Evolutionary conservation across 30 jellyfish, hydroid and myxozoan species (phyloP), one percentile per base, ranked within the genome.

Genomic region (Morbakka virulenta): DNA sequence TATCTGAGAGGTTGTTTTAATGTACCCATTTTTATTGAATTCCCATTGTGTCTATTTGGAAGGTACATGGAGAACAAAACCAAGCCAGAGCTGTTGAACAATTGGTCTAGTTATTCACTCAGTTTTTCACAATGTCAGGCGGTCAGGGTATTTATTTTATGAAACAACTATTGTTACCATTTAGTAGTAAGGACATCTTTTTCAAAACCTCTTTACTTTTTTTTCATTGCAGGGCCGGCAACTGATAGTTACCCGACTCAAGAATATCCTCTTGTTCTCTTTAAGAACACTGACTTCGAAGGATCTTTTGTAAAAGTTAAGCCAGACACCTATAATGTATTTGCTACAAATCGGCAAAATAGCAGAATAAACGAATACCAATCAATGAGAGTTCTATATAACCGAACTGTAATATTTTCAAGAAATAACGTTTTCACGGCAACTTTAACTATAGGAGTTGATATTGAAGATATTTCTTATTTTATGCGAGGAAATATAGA

Each of bases 361-460:
- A 93, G 87, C 32, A 93, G 96, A 33, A 82, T 22, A 62, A 62
- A 50, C 0, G 72, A 62, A 14, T 91, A 76, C 89, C 73, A 84
- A 63, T 91, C 98, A 2, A 20, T 91, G 82, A 96, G 98, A 20
- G 91, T 91, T 0, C 82, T 91, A 12, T 72, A 50, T 35, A 84
- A 91, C 82, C 94, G 98, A 66, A 77, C 98, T 67, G 62, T 91
- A 31, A 74, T 67, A 3, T 91, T 91, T 52, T 80, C 98, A 28
- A 86, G 96, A 28, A 91, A 91, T 66, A 79, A 67, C 67, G 89
- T 77, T 1, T 83, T 51, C 63, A 89, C 95, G 21, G 35, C 74
- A 9, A 86, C 61, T 50, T 77, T 86, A 26, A 65, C 80, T 52
- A 67, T 62, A 36, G 98, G 98, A n/a, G 49, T 31, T 30, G 96